Conservation (phyloP, 2,797 vertebrate species). For the Siniperca undulata region DNA sequence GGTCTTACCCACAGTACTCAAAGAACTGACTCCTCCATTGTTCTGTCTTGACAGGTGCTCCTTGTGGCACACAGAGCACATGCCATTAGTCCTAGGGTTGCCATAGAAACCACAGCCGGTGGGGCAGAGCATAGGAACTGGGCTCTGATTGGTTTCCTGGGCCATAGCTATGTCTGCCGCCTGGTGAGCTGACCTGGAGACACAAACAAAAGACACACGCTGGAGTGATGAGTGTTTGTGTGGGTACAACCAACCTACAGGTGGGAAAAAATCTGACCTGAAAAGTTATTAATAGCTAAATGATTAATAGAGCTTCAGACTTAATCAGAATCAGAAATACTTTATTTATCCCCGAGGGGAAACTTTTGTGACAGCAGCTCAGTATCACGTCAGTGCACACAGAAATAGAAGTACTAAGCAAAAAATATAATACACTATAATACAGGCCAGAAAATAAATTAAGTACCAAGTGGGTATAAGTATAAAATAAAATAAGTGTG, state of each 20-base stretch:
- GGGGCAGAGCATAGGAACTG: slow-evolving; percentile 90
- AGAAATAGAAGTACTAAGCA: no score
- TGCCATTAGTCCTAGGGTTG: slow-evolving; percentile 92
- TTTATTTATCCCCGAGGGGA: no score
- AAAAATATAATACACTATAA: no score
- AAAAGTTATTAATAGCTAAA: background rate
- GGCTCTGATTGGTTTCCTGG: slow-evolving; percentile 93
- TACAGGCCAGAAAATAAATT: no score
- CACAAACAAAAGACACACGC: slow-evolving; percentile 28
- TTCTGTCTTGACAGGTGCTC: slow-evolving; percentile 91
- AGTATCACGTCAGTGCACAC: no score
- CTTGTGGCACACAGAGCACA: slow-evolving; percentile 94
- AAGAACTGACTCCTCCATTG: slow-evolving; percentile 86
- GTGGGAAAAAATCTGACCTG: background rate
- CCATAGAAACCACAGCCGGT: slow-evolving; percentile 93
- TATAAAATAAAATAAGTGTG: no score
- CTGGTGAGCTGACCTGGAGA: slow-evolving; percentile 62
- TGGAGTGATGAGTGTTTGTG: background rate
- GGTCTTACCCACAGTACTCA: slow-evolving; percentile 84
- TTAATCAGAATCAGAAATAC: no score
- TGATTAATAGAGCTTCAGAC: background rate
- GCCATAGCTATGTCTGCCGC: slow-evolving; percentile 83
- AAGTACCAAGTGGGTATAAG: no score
- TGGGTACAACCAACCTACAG: background rate
- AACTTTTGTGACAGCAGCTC: no score